phyloP scores from a whole-genome alignment of 2,888 invertebrate species.

The Pogonocherus hispidulus region DNA sequence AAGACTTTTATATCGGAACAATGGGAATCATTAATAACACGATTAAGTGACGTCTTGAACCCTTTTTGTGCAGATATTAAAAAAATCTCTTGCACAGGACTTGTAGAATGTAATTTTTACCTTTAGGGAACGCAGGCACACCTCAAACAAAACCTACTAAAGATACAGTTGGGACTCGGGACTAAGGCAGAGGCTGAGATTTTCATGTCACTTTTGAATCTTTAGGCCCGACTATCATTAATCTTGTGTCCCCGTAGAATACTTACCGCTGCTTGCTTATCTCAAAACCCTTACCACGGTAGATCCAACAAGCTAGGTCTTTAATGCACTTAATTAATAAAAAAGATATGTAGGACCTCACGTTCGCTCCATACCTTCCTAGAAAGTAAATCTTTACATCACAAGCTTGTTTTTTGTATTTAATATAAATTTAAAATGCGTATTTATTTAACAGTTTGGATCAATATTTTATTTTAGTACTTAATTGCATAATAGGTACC shows the following conservation, averaged over 20 bases:
- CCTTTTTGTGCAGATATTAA: constrained; percentile 27
- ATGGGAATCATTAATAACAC: constrained; percentile 17
- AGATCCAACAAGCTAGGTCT: constrained; percentile 60
- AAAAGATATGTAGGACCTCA: constrained; percentile 60
- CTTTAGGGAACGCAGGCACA: constrained; percentile 57
- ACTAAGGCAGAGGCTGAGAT: constrained; percentile 67
- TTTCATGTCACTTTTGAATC: constrained; percentile 71
- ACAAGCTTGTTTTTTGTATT: no score
- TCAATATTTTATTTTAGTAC: no score
- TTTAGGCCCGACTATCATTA: constrained; percentile 68
- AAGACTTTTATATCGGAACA: neutral
- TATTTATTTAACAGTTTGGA: no score
- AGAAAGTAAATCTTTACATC: constrained; percentile 4
- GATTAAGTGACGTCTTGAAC: constrained; percentile 19
- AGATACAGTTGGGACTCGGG: constrained; percentile 65
- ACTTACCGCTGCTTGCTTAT: constrained; percentile 60
- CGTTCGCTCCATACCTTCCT: constrained; percentile 46
- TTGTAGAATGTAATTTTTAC: constrained; percentile 52
- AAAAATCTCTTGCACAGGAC: constrained; percentile 26
- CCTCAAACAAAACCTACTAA: constrained; percentile 65
- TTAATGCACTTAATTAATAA: constrained; percentile 65
- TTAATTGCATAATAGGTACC: no score
- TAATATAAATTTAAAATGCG: no score
- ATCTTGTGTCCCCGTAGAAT: constrained; percentile 64
- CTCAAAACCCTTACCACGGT: constrained; percentile 58